Evolutionary conservation across 92 coral and sea anemone genomes (phyloP), one percentile per base, ranked within the genome.

Genomic region (Pocillopora grandis): DNA sequence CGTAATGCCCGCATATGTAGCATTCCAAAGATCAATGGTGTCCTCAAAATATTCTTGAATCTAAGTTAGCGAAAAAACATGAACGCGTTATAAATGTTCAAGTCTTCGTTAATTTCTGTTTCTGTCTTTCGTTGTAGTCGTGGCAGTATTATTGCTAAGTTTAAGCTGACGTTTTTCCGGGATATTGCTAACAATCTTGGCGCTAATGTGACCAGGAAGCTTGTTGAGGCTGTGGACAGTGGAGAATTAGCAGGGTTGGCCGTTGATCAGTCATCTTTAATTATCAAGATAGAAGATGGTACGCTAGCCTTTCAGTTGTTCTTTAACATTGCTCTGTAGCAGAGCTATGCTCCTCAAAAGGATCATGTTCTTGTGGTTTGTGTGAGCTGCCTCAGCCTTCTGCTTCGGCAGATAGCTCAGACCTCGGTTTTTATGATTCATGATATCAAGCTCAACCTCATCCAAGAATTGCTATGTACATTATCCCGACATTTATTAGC

Each of bases 111-210:
- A 72, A 23, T 9, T 75, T 9, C 10, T 75, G 16, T 9, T 75
- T 75, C 58, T 9, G 14, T 31, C 79, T 67, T 64, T 60, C 42
- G 65, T 56, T 7, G 52, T 77, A 96, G 98, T 65, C 81, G 85
- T 76, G 98, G 98, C 20, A 96, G 98, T 75, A 92, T 96, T 31
- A 74, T 94, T 9, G 95, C 84, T 27, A 87, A 79, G 62, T 91
- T 92, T 88, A 84, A 71, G 74, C 67, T 96, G 85, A 91, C 90
- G 58, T 96, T 96, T 70, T 66, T 80, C 42, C 92, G 93, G 62
- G 94, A 92, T 76, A 87, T 96, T 52, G 93, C 98, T 8, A 31
- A 79, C 49, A 77, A 72, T 42, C 86, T 83, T 58, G 92, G 92
- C 55, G 80, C 69, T 16, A 88, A 94, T 76, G 92, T 90, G 31